These are phyloP conservation scores for Habroteleia sp. DNA, from an alignment of 2,888 invertebrate species.

Conservation along the genomic window DNA sequence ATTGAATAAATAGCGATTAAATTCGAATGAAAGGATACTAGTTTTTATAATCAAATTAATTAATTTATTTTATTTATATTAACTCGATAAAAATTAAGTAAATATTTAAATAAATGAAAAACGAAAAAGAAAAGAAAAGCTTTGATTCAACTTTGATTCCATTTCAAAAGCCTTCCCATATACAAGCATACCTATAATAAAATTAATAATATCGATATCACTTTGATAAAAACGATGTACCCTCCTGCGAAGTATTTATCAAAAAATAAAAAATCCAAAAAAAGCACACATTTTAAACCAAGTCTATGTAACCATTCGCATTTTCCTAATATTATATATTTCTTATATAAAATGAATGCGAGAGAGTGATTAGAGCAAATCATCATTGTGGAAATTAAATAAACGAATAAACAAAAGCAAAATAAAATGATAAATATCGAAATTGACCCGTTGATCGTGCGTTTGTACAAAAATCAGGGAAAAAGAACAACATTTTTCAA, in stretches of 20 bases:
- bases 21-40: background rate
- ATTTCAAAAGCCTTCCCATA: constrained; percentile 36
- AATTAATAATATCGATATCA: constrained; percentile 51
- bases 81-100: background rate
- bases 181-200: constrained; percentile 31
- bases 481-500: constrained; percentile 14
- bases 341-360: constrained; percentile 27
- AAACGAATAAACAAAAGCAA: constrained; percentile 9
- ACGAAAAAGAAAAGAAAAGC: background rate
- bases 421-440: constrained; percentile 13
- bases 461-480: constrained; percentile 41
- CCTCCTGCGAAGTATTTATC: constrained; percentile 44
- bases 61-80: background rate
- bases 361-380: constrained; percentile 19
- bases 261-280: constrained; percentile 32
- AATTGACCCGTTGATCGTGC: constrained; percentile 41
- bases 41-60: background rate
- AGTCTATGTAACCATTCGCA: constrained; percentile 44
- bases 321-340: constrained; percentile 32
- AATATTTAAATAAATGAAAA: background rate
- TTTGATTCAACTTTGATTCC: constrained; percentile 17
- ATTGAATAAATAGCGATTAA: background rate
- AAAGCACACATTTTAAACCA: constrained; percentile 24
- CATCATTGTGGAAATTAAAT: constrained; percentile 7
- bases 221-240: constrained; percentile 43